Evolutionary conservation across 2,113 vertebrate genomes (phyloP).

Genomic region (Pitta sordida): DNA sequence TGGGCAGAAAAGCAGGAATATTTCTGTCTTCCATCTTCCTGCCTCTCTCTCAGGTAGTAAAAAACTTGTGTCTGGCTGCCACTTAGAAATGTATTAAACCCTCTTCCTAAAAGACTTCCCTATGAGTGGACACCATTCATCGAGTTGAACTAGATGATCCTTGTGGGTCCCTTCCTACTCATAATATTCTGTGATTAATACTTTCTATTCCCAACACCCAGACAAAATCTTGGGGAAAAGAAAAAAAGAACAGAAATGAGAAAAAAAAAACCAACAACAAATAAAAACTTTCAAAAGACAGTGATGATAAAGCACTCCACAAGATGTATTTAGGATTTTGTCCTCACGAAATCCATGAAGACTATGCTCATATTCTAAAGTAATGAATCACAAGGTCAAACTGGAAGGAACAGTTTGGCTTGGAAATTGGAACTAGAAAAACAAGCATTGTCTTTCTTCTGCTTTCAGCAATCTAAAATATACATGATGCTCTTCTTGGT

Average conservation of each 20-base stretch:
- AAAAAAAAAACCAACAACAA: not conserved
- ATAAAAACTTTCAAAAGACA: not conserved
- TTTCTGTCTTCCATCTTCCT: not conserved
- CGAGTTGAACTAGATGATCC: no score
- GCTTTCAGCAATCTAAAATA: not conserved
- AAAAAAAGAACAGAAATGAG: fast-evolving
- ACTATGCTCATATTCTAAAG: not conserved
- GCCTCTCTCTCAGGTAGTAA: not conserved
- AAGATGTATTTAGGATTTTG: not conserved
- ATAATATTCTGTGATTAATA: no score
- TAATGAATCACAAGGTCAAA: not conserved
- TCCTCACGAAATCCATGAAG: not conserved
- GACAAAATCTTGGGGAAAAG: fast-evolving
- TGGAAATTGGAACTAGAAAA: not conserved
- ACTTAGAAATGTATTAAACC: not conserved
- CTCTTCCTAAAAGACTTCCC: not conserved
- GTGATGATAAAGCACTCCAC: fast-evolving
- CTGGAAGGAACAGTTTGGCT: not conserved
- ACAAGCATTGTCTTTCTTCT: not conserved
- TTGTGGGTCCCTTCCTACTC: no score
- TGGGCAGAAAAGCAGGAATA: not conserved
- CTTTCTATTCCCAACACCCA: not conserved
- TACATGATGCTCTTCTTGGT: not conserved
- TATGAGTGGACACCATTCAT: not conserved
- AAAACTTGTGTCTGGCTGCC: not conserved